Percentiles rank a stretch among this genome's conserved stretches.
These are phyloP conservation scores for Apodemia duryi DNA, from an alignment of 2,888 invertebrate species.

Conservation along the genomic window DNA sequence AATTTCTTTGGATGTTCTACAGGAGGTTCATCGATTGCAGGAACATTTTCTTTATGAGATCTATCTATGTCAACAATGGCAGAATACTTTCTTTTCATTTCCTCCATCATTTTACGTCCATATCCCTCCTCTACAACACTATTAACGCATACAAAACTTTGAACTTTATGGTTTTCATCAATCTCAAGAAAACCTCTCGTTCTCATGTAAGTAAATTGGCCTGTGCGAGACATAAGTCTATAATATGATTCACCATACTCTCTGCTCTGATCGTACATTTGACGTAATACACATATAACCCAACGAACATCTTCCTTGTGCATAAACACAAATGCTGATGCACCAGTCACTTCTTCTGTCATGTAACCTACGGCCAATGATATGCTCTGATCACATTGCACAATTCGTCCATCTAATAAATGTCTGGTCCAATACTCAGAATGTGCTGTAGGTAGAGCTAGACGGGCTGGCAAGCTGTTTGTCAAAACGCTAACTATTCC, in stretches of 20 bases:
- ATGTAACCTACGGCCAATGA: conserved; percentile 93
- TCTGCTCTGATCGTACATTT: conserved; percentile 92
- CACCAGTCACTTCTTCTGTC: conserved; percentile 92
- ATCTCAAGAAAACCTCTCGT: conserved; percentile 92
- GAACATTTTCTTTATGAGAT: conserved; percentile 44
- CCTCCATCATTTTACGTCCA: conserved; percentile 84
- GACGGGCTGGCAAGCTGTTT: conserved; percentile 75
- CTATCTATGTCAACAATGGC: conserved; percentile 81
- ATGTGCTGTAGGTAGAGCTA: conserved; percentile 81
- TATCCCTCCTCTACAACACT: conserved; percentile 87
- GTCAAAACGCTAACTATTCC: conserved; percentile 85
- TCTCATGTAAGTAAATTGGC: conserved; percentile 91
- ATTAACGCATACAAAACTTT: conserved; percentile 93
- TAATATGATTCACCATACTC: conserved; percentile 93
- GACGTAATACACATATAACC: conserved; percentile 91
- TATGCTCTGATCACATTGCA: conserved; percentile 94
- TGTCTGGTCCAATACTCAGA: conserved; percentile 95
- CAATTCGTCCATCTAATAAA: conserved; percentile 91
- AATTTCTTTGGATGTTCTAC: conserved; percentile 85
- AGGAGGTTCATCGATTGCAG: conserved; percentile 56
- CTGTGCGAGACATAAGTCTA: conserved; percentile 87
- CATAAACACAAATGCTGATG: conserved; percentile 93
- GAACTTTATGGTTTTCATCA: conserved; percentile 86
- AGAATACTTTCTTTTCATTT: conserved; percentile 90
- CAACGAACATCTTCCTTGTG: conserved; percentile 93